Evolutionary conservation across 2,113 vertebrate species (phyloP).

Genomic region (Callocephalon fimbriatum): DNA sequence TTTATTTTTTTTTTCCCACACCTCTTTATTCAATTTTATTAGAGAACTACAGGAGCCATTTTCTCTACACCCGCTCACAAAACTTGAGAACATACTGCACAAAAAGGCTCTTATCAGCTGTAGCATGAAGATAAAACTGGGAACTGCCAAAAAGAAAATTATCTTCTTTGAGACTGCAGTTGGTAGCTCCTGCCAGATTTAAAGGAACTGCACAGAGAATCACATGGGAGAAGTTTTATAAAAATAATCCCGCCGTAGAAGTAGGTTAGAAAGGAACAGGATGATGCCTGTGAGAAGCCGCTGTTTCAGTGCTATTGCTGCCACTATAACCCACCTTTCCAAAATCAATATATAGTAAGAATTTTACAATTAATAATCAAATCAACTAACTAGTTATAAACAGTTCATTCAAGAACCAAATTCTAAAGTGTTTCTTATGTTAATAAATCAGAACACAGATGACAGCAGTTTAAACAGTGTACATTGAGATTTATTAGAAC

Average conservation of each 20-base stretch:
- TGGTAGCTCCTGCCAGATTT: neutral
- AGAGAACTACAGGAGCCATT: slow-evolving; percentile 6
- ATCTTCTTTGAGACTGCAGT: neutral
- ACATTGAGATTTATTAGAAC: slow-evolving; percentile 88
- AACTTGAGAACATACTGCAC: neutral
- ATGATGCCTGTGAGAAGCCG: neutral
- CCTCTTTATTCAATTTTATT: neutral
- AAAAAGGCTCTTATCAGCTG: neutral
- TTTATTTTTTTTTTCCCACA: neutral
- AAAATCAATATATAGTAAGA: neutral
- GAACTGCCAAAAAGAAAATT: slow-evolving; percentile 3
- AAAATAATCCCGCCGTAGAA: neutral
- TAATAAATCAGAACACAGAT: slow-evolving; percentile 46
- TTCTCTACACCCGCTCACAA: neutral
- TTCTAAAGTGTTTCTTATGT: neutral
- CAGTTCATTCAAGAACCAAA: neutral
- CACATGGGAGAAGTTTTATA: neutral
- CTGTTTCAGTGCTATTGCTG: neutral
- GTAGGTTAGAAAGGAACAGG: neutral
- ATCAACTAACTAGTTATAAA: neutral
- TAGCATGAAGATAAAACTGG: neutral
- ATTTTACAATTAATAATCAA: neutral
- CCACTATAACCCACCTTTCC: neutral
- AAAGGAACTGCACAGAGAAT: neutral
- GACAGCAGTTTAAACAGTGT: slow-evolving; percentile 63